A percentile compares a stretch with the other conserved stretches of the same genome.
Evolutionary conservation across 2,888 invertebrate genomes (phyloP).

Genomic region (Plusia festucae): DNA sequence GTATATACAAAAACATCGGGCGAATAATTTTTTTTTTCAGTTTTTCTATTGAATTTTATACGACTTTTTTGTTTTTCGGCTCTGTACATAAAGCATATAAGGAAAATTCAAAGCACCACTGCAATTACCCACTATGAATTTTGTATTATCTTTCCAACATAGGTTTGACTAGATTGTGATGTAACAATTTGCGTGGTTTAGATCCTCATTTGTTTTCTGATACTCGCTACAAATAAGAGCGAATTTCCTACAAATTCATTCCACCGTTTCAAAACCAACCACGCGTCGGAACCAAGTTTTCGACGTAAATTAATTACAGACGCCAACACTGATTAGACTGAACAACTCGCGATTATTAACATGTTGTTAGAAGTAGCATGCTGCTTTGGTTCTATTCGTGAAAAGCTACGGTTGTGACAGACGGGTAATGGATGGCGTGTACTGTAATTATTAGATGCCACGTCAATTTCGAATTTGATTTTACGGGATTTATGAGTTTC

Average conservation of each 20-base stretch:
- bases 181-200: background rate
- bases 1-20: no score
- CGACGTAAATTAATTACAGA: constrained; percentile 21
- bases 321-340: background rate
- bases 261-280: constrained; percentile 11
- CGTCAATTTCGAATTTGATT: background rate
- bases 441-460: background rate
- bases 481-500: no score
- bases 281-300: background rate
- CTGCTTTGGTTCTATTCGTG: constrained; percentile 18
- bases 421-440: constrained; percentile 1
- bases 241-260: constrained; percentile 7
- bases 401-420: background rate
- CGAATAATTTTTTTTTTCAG: no score
- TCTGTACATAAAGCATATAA: no score
- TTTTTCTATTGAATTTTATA: no score
- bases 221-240: background rate
- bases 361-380: constrained; percentile 18
- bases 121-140: no score
- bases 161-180: no score
- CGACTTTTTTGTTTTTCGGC: no score
- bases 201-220: background rate
- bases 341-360: constrained; percentile 8
- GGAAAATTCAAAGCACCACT: no score
- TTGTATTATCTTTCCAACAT: no score